phyloP scores from a whole-genome alignment of 2,888 invertebrate genomes.

The Andrena minutula region DNA sequence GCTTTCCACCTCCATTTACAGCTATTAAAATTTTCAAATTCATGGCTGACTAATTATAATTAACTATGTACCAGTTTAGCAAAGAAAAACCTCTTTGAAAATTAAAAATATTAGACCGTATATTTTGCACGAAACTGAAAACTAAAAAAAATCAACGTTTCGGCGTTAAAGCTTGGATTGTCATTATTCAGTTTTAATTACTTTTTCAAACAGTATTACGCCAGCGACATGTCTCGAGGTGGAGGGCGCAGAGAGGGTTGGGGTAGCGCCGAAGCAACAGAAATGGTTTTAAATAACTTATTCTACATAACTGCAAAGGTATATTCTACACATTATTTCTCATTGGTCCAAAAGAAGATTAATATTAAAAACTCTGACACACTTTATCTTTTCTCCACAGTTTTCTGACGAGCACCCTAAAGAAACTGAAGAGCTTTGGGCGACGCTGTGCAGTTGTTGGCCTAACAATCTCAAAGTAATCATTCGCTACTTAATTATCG shows the following conservation, averaged over 20 bases:
- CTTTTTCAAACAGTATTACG: constrained; percentile 84
- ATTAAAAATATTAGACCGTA: too few species aligned
- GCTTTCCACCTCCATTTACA: not conserved
- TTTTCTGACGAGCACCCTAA: constrained; percentile 98
- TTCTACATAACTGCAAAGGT: constrained; percentile 99
- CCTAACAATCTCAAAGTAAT: constrained; percentile 99
- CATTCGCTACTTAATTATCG: constrained; percentile 97
- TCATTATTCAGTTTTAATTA: not conserved
- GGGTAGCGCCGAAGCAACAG: constrained; percentile 99
- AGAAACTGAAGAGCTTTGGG: constrained; percentile 98
- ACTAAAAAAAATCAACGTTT: not conserved
- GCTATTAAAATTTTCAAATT: not conserved
- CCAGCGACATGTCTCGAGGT: constrained; percentile 87
- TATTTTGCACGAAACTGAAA: not conserved
- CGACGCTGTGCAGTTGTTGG: constrained; percentile 97
- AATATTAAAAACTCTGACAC: not conserved
- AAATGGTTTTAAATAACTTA: constrained; percentile 99
- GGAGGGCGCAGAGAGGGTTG: constrained; percentile 95
- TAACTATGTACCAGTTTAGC: too few species aligned
- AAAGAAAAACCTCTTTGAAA: too few species aligned
- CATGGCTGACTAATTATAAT: not conserved
- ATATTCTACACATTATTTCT: constrained; percentile 55
- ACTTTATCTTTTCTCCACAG: constrained; percentile 85
- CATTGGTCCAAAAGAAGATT: not conserved
- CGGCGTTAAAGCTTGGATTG: not conserved